Evolutionary conservation across 2,888 invertebrate genomes (phyloP).

Genomic region (Piscicola geometra): DNA sequence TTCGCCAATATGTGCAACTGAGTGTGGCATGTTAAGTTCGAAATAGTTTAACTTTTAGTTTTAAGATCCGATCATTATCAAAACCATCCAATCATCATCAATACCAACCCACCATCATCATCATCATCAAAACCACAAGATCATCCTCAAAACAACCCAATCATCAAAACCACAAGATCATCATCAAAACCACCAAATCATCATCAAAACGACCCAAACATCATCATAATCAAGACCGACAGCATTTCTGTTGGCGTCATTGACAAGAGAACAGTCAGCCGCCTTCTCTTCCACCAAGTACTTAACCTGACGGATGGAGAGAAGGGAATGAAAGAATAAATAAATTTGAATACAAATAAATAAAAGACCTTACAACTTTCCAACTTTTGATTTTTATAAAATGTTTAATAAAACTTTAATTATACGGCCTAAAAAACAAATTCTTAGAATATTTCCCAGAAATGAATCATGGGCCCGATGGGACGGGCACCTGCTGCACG

Average conservation of each 20-base stretch:
- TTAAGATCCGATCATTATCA: too few species aligned
- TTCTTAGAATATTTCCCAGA: too few species aligned
- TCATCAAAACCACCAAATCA: constrained; percentile 20
- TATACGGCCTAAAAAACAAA: too few species aligned
- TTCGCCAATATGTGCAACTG: too few species aligned
- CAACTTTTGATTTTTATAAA: too few species aligned
- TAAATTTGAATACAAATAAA: too few species aligned
- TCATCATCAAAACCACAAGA: constrained; percentile 11
- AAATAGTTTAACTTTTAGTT: too few species aligned
- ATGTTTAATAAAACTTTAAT: too few species aligned
- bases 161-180: constrained; percentile 26
- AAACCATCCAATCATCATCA: background rate
- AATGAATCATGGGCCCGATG: too few species aligned
- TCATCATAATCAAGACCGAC: constrained; percentile 48
- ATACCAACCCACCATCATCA: background rate
- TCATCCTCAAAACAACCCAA: constrained; percentile 31
- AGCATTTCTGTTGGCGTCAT: constrained; percentile 55
- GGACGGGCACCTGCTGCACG: constrained; percentile 48
- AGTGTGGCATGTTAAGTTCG: too few species aligned
- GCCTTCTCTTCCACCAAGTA: constrained; percentile 56
- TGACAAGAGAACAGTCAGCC: constrained; percentile 55
- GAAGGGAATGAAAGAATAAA: too few species aligned
- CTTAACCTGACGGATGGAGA: constrained; percentile 37
- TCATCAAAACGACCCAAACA: background rate
- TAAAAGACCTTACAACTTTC: too few species aligned